Percentiles rank a stretch among this genome's conserved stretches.
Conservation (phyloP, 2,797 vertebrate species). For the Cyprinella venusta region DNA sequence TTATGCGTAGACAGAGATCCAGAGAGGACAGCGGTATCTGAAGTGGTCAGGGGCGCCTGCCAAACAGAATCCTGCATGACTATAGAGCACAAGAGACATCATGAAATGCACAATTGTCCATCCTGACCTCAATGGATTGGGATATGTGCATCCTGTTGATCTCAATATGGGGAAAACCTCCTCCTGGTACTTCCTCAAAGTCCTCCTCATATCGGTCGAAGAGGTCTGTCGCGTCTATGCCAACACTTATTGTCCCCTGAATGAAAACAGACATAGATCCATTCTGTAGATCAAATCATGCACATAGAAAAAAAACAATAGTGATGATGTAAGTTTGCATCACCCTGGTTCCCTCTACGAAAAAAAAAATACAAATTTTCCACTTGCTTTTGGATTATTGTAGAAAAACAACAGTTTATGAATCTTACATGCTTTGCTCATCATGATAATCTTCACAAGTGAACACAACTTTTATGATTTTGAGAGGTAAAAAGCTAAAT, state of each 20-base stretch:
- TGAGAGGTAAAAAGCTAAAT: no score
- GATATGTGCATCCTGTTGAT: conserved; percentile 99
- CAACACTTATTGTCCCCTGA: conserved; percentile 96
- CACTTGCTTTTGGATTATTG: neutral
- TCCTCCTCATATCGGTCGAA: conserved; percentile 98
- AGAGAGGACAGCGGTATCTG: conserved; percentile 93
- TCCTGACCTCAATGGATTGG: conserved; percentile 95
- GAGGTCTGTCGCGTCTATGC: conserved; percentile 95
- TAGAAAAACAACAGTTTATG: neutral
- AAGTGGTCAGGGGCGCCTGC: conserved; percentile 92
- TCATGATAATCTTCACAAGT: no score
- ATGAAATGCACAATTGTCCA: conserved; percentile 6
- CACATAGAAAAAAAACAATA: neutral
- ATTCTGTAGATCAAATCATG: neutral
- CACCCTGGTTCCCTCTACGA: neutral
- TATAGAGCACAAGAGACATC: neutral
- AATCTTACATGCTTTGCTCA: no score
- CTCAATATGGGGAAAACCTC: conserved; percentile 93
- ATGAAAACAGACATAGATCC: conserved; percentile 42
- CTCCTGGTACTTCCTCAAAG: conserved; percentile 90
- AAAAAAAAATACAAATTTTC: neutral
- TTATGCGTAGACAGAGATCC: conserved; percentile 97
- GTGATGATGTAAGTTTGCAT: neutral
- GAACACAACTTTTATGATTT: no score
- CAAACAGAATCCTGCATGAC: conserved; percentile 43